Conservation (phyloP, 2,888 invertebrate genomes). For the Cheilosia impressa region DNA sequence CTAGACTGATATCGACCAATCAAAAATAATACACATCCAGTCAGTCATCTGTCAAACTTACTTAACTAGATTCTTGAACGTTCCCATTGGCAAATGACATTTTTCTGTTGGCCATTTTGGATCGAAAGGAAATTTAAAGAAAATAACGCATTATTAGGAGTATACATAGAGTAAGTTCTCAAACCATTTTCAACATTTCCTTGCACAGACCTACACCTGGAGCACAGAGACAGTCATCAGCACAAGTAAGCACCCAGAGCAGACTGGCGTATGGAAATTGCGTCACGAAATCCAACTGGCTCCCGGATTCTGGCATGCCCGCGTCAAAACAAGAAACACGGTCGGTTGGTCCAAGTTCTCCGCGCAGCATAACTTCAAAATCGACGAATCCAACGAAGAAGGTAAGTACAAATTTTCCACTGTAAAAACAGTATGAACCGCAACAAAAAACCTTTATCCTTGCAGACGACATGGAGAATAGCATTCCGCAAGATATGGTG, state of each 20-base stretch:
- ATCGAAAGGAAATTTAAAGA: too few species aligned
- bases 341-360: constrained; percentile 82
- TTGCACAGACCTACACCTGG: constrained; percentile 80
- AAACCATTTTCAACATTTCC: neutral
- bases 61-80: too few species aligned
- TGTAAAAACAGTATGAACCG: neutral
- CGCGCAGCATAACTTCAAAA: constrained; percentile 78
- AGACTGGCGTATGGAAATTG: constrained; percentile 81
- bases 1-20: too few species aligned
- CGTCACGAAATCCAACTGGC: constrained; percentile 80
- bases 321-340: constrained; percentile 80
- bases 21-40: too few species aligned
- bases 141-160: too few species aligned
- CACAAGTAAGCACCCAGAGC: constrained; percentile 79
- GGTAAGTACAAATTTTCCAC: constrained; percentile 39
- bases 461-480: constrained; percentile 45
- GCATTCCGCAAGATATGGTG: constrained; percentile 78
- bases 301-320: constrained; percentile 81
- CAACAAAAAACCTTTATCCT: neutral
- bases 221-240: constrained; percentile 80
- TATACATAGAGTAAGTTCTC: too few species aligned
- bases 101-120: too few species aligned
- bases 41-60: too few species aligned
- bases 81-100: too few species aligned
- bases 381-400: constrained; percentile 75